Evolutionary conservation across 2,888 invertebrate genomes (phyloP).

Genomic region (Syrphus vitripennis): DNA sequence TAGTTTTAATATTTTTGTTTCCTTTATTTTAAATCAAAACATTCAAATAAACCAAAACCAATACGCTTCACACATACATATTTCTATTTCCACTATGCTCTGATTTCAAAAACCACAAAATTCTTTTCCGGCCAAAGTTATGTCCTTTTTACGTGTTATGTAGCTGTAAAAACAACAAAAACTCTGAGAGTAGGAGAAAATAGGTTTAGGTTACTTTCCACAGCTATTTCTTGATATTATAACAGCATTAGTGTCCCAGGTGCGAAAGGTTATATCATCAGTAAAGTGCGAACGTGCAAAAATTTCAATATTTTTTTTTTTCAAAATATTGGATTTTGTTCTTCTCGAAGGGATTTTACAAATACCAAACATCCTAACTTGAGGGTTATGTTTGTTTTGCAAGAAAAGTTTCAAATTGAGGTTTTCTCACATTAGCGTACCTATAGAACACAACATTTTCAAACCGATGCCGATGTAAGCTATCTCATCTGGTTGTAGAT

Average conservation of each 20-base stretch:
- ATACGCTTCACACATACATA: no score
- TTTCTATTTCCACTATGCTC: constrained; percentile 1
- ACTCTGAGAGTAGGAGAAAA: neutral
- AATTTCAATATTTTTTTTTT: constrained; percentile 71
- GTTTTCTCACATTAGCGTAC: neutral
- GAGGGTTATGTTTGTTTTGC: neutral
- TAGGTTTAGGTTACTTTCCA: neutral
- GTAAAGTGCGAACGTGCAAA: constrained; percentile 71
- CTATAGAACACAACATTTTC: neutral
- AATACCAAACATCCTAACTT: neutral
- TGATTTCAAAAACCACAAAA: constrained; percentile 46
- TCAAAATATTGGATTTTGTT: constrained; percentile 60
- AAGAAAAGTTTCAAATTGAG: constrained; percentile 28
- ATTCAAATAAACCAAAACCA: constrained; percentile 16
- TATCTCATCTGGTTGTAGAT: constrained; percentile 34
- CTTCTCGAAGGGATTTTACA: neutral
- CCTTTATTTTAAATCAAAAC: neutral
- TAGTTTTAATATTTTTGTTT: neutral
- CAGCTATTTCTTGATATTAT: constrained; percentile 43
- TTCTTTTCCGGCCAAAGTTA: constrained; percentile 56
- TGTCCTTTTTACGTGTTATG: constrained; percentile 58
- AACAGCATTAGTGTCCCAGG: constrained; percentile 67
- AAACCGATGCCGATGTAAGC: no score
- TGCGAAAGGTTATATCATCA: constrained; percentile 58
- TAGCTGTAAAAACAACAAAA: no score